phyloP scores from a whole-genome alignment of 2,888 invertebrate genomes.

The Dendrolimus pini region DNA sequence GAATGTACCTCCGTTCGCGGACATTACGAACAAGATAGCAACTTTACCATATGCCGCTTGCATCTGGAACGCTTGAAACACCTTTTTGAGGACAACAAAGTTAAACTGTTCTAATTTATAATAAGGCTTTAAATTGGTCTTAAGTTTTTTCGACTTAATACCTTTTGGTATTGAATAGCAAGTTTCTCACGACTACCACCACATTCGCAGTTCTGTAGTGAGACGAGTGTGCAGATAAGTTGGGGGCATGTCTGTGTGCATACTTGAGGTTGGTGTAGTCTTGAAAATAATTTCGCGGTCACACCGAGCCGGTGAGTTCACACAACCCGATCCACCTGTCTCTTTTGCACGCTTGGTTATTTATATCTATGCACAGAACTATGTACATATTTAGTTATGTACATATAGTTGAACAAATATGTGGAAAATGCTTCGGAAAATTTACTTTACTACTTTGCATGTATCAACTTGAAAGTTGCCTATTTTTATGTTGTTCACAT shows the following conservation, averaged over 20 bases:
- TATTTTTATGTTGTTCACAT: no score
- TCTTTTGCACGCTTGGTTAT: slow-evolving; percentile 71
- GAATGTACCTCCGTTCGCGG: slow-evolving; percentile 76
- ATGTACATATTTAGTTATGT: slow-evolving; percentile 49
- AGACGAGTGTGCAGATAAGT: slow-evolving; percentile 54
- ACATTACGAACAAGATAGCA: slow-evolving; percentile 77
- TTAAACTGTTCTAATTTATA: slow-evolving; percentile 19
- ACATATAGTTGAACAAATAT: slow-evolving; percentile 13
- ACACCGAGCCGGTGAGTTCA: slow-evolving; percentile 70
- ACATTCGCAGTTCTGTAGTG: slow-evolving; percentile 58
- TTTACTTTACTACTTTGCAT: background rate
- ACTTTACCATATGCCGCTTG: slow-evolving; percentile 59
- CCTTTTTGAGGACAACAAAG: slow-evolving; percentile 28
- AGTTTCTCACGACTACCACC: slow-evolving; percentile 74
- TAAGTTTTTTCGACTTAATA: slow-evolving; percentile 21
- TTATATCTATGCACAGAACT: slow-evolving; percentile 68
- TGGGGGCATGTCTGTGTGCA: slow-evolving; percentile 37
- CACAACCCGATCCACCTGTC: slow-evolving; percentile 72
- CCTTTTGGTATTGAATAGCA: slow-evolving; percentile 39
- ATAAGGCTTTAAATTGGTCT: slow-evolving; percentile 29
- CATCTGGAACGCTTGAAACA: slow-evolving; percentile 40
- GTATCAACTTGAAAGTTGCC: background rate
- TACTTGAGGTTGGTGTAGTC: slow-evolving; percentile 69
- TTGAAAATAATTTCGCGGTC: slow-evolving; percentile 78
- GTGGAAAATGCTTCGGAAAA: slow-evolving; percentile 5